A percentile compares a stretch with the other conserved stretches of the same genome.
Evolutionary conservation across 2,113 vertebrate species (phyloP).

Genomic region (Rhabdornis inornatus): DNA sequence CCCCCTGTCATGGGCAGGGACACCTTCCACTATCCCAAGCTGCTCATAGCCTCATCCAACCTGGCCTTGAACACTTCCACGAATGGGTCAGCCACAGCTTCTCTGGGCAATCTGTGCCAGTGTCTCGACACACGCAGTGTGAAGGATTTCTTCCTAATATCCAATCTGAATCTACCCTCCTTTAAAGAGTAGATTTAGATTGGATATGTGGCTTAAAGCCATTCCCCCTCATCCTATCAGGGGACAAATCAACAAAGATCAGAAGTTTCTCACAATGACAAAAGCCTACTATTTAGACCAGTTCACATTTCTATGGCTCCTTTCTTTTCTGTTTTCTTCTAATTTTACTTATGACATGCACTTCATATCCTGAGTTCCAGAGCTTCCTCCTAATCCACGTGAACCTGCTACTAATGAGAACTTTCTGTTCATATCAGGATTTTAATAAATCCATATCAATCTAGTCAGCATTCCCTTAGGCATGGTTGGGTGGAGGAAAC

Average conservation of each 20-base stretch:
- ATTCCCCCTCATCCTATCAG: too few relatives aligned
- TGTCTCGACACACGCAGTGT: accelerated
- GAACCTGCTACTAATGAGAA: background rate
- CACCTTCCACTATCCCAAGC: background rate
- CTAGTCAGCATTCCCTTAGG: background rate
- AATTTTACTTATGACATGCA: background rate
- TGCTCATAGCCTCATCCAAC: background rate
- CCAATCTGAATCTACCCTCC: background rate
- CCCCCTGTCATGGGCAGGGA: background rate
- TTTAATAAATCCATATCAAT: background rate
- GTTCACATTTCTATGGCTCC: background rate
- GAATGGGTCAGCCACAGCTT: background rate
- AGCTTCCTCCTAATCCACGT: background rate
- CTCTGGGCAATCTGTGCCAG: background rate
- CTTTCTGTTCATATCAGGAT: background rate
- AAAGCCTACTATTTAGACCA: background rate
- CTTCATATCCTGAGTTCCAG: background rate
- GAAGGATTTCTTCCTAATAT: background rate
- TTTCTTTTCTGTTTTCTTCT: background rate
- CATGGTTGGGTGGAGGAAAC: background rate
- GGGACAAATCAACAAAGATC: background rate
- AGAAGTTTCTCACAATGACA: background rate
- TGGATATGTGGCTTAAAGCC: background rate
- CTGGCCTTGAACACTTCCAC: background rate
- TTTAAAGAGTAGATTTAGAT: background rate